phyloP scores from a whole-genome alignment of 35 echinoderm and acorn worm species.

The Lytechinus pictus region DNA sequence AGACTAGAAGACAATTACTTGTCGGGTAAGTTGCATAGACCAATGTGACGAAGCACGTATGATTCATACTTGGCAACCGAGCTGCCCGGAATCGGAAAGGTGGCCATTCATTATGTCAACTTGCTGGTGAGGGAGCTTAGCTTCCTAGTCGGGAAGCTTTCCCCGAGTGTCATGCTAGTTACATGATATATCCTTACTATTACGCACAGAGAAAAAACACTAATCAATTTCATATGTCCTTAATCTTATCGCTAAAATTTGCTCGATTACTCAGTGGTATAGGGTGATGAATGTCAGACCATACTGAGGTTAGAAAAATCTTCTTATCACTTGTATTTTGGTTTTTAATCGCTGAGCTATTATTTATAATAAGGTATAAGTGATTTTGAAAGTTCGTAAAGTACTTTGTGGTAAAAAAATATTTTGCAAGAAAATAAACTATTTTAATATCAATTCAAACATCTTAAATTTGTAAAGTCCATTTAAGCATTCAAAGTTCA shows the following conservation, averaged over 20 bases:
- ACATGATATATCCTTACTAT: background rate
- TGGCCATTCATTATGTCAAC: background rate
- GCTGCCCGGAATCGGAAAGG: constrained; percentile 6
- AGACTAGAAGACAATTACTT: background rate
- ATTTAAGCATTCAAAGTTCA: too few relatives aligned
- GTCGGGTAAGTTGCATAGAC: background rate
- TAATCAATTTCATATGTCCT: background rate
- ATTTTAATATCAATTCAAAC: too few relatives aligned
- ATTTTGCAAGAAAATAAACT: too few relatives aligned
- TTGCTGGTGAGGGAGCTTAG: background rate
- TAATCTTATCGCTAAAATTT: background rate
- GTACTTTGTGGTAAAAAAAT: too few relatives aligned
- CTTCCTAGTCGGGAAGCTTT: background rate
- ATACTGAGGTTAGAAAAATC: too few relatives aligned
- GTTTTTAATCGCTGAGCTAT: too few relatives aligned
- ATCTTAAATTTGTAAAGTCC: too few relatives aligned
- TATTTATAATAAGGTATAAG: too few relatives aligned
- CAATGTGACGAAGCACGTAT: background rate
- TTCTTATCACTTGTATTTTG: too few relatives aligned
- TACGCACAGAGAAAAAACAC: background rate
- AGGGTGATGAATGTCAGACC: background rate
- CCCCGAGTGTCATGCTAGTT: background rate
- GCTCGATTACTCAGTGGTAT: background rate
- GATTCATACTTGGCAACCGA: background rate
- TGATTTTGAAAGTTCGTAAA: too few relatives aligned